These are phyloP conservation scores for Hypothenemus hampei DNA, from an alignment of 1,140 invertebrate species.

Conservation along the genomic window DNA sequence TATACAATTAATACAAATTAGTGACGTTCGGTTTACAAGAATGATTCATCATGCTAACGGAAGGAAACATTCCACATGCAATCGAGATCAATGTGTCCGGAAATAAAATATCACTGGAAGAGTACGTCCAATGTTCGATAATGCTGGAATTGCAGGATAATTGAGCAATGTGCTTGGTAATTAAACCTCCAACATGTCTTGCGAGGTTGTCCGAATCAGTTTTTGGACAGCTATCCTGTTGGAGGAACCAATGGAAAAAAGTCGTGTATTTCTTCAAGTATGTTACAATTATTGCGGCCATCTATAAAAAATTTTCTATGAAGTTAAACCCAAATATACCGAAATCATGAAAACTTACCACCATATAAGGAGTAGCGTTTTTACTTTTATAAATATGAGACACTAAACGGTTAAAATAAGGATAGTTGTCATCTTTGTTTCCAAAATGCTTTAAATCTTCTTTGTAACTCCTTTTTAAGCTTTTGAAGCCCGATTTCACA, in stretches of 20 bases:
- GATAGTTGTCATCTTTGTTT: slow-evolving; percentile 44
- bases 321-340: background rate
- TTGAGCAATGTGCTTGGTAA: slow-evolving; percentile 70
- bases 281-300: slow-evolving; percentile 50
- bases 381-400: slow-evolving; percentile 38
- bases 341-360: no score
- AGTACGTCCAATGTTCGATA: slow-evolving; percentile 37
- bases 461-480: slow-evolving; percentile 44
- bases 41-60: slow-evolving; percentile 88
- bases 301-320: background rate
- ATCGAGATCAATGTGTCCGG: slow-evolving; percentile 55
- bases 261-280: slow-evolving; percentile 53
- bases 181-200: slow-evolving; percentile 51
- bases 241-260: slow-evolving; percentile 46
- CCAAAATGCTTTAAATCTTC: slow-evolving; percentile 47
- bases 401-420: slow-evolving; percentile 47
- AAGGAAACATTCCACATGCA: slow-evolving; percentile 80
- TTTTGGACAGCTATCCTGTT: slow-evolving; percentile 30
- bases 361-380: slow-evolving; percentile 32
- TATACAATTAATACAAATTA: slow-evolving; percentile 59
- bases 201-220: slow-evolving; percentile 46
- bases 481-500: slow-evolving; percentile 40
- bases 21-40: slow-evolving; percentile 81
- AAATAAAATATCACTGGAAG: slow-evolving; percentile 33
- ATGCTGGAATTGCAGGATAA: slow-evolving; percentile 67